phyloP scores from a whole-genome alignment of 2,888 invertebrate genomes.

The Quadroppia sp. region DNA sequence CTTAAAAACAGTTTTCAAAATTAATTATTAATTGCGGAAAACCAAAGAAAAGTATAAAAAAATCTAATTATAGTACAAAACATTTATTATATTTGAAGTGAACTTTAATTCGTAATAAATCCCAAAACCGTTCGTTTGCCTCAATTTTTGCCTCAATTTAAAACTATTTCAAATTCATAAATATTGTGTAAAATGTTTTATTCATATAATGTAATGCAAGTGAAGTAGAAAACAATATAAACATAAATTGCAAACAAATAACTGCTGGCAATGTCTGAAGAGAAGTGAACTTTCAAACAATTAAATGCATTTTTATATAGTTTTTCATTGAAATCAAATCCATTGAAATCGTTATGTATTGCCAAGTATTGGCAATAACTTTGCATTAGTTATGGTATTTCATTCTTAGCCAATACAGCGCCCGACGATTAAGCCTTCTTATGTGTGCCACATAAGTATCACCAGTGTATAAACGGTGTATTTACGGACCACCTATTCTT shows the following conservation, averaged over 20 bases:
- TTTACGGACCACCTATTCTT: slow-evolving; percentile 36
- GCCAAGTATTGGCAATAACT: no score
- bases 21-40: no score
- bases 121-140: not conserved
- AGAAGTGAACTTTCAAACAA: no score
- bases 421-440: slow-evolving; percentile 13
- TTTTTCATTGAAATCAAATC: no score
- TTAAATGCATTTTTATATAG: no score
- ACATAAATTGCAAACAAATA: slow-evolving; percentile 16
- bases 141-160: not conserved
- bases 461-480: not conserved
- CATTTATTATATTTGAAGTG: not conserved
- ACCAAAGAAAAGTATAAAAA: no score
- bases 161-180: not conserved
- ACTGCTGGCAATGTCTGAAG: slow-evolving; percentile 14
- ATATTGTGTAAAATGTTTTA: not conserved
- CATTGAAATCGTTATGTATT: no score
- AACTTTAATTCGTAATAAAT: not conserved
- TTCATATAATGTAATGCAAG: not conserved
- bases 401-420: not conserved
- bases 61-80: no score
- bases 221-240: slow-evolving; percentile 17
- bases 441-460: slow-evolving; percentile 10
- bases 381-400: no score
- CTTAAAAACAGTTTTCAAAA: no score